Base-by-base conservation (phyloP, 2,797 vertebrate genomes). In the Leuciscus waleckii region DNA sequence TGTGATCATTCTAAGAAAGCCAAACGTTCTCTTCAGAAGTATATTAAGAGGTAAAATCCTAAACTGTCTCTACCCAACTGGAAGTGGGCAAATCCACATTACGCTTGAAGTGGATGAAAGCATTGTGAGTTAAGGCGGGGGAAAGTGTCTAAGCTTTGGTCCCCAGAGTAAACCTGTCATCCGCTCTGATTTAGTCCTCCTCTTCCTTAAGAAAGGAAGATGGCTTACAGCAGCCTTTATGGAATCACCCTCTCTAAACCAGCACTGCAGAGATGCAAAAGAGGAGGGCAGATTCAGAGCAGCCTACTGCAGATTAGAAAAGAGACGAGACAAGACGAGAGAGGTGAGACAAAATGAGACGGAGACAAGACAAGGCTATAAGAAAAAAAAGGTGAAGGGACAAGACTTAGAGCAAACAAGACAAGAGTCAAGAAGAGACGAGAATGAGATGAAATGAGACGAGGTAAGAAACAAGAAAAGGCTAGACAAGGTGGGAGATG, bases 251-350 rank as follows among this genome's bases (percentile, higher is more conserved):
- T 74, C 58, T 41, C 71, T 56, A 78, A 76, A 74, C 37, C 73
- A 89, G 65, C 67, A 84, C 54, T 87, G 81, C 81, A 86, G 85
- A 86, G 56, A 73, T 21, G 77, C n/a, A 2, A 56, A n/a, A 63
- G 16, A 6, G 17, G 56, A 86, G 7, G 49, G n/a, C 49, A 74
- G 35, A 81, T 78, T 56, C 21, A 70, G 41, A 41, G 54, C 43
- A 51, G 21, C 19, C 39, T 9, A 49, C 61, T 79, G 1, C 77
- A 49, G 26, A 67, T 13, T 14, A 79, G 39, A 21, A 11, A 14
- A 67, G 58, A 65, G 11, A 65, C 2, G 2, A 77, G 61, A 67
- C 21, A 29, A 67, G 51, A 49, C 1, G 35, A 84, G 43, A 29
- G 26, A 63, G 8, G 61, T 19, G 29, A 63, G 16, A 54, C n/a